Percentiles rank a stretch among this genome's conserved stretches.
Conservation (phyloP, 2,797 vertebrate species). For the Enteromius thamalakanensis region DNA sequence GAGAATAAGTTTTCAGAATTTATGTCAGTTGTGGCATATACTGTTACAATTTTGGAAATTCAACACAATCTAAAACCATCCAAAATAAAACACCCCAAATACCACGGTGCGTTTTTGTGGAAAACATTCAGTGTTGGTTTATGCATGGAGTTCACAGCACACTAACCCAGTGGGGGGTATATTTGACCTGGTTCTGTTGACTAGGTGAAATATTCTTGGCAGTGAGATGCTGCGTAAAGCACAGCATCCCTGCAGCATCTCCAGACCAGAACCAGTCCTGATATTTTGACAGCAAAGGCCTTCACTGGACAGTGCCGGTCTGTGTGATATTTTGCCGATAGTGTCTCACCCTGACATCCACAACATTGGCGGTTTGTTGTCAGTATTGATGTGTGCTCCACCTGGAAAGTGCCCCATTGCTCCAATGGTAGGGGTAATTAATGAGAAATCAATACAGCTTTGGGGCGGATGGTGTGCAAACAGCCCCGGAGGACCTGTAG, state of each 20-base stretch:
- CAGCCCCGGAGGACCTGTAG: conserved; percentile 66
- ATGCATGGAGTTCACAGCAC: conserved; percentile 13
- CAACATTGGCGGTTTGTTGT: conserved; percentile 30
- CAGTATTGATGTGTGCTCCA: conserved; percentile 44
- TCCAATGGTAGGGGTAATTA: conserved; percentile 57
- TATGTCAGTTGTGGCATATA: not conserved
- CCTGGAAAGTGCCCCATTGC: conserved; percentile 47
- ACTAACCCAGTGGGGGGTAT: conserved; percentile 46
- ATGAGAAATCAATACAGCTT: conserved; percentile 63
- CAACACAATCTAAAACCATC: not conserved
- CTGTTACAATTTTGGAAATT: not conserved
- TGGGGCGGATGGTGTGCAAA: conserved; percentile 47
- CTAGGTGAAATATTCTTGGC: conserved; percentile 59
- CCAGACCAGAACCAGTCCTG: not conserved
- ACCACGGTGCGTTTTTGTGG: not conserved
- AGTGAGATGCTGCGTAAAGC: conserved; percentile 55
- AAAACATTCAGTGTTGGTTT: not conserved
- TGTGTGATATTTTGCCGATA: conserved; percentile 14
- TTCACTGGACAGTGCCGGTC: not conserved
- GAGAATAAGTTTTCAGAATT: not conserved
- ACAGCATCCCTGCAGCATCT: conserved; percentile 4
- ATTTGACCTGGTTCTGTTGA: conserved; percentile 68
- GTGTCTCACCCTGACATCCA: conserved; percentile 6
- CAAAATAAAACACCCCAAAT: not conserved
- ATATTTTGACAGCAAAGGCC: not conserved